Evolutionary conservation across 2,113 vertebrate species (phyloP).

Genomic region (Dromiciops gliroides): DNA sequence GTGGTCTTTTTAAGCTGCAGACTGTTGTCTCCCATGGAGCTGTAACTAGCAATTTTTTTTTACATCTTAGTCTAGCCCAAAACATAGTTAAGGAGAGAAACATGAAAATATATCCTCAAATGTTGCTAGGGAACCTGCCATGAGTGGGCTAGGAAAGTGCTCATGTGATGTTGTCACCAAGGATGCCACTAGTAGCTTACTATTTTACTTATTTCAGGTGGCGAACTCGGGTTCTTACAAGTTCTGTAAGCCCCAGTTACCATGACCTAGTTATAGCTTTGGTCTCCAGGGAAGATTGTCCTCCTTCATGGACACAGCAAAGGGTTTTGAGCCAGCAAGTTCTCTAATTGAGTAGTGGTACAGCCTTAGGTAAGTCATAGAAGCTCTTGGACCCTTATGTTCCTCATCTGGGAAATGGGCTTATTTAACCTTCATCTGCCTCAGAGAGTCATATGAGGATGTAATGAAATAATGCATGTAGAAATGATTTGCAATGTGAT

Average conservation of each 20-base stretch:
- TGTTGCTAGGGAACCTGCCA: background rate
- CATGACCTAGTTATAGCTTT: background rate
- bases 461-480: background rate
- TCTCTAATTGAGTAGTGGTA: background rate
- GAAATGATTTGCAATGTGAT: background rate
- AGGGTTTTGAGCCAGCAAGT: background rate
- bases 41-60: background rate
- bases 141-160: background rate
- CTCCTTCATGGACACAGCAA: background rate
- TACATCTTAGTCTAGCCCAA: background rate
- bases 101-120: background rate
- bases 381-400: background rate
- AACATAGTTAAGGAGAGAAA: background rate
- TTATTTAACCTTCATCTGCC: background rate
- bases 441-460: background rate
- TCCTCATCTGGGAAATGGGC: background rate
- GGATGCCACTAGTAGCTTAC: background rate
- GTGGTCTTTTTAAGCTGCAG: background rate
- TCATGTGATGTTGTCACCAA: background rate
- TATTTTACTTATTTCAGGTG: background rate
- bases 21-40: background rate
- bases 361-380: background rate
- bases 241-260: background rate
- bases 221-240: background rate
- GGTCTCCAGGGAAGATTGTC: background rate